Evolutionary conservation across 2,113 vertebrate species (phyloP).

Genomic region (Lampris megalopsis): DNA sequence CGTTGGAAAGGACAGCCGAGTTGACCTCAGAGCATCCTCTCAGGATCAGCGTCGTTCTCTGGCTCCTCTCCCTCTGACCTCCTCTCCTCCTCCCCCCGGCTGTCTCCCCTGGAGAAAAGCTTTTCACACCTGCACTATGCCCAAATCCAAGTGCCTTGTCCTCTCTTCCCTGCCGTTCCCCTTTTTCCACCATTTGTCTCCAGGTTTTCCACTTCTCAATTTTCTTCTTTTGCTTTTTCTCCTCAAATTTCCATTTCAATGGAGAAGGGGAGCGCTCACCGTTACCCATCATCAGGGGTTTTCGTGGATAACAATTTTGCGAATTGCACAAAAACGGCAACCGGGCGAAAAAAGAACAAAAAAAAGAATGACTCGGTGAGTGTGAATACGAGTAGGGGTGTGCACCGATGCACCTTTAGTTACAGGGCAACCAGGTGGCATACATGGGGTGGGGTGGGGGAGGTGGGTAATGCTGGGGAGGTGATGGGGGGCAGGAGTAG

Average conservation of each 20-base stretch:
- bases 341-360: not conserved
- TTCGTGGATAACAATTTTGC: slow-evolving; percentile 1
- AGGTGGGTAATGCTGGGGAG: slow-evolving; percentile 70
- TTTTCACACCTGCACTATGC: slow-evolving; percentile 18
- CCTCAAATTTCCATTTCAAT: slow-evolving; percentile 17
- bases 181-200: not conserved
- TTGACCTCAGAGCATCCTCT: not conserved
- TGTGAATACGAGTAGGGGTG: not conserved
- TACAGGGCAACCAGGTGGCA: slow-evolving; percentile 95
- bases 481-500: slow-evolving; percentile 88
- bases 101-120: slow-evolving; percentile 8
- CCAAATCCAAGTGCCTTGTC: slow-evolving; percentile 34
- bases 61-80: slow-evolving; percentile 28
- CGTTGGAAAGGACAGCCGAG: slow-evolving; percentile 7
- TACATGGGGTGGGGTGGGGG: slow-evolving; percentile 83
- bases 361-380: not conserved
- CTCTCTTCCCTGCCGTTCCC: slow-evolving; percentile 15
- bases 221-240: slow-evolving; percentile 13
- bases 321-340: slow-evolving; percentile 15
- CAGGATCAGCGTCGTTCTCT: slow-evolving; percentile 13
- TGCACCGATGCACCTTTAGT: slow-evolving; percentile 76
- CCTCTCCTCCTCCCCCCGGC: slow-evolving; percentile 36
- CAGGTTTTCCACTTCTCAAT: slow-evolving; percentile 6
- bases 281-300: slow-evolving; percentile 10
- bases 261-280: slow-evolving; percentile 3